phyloP scores from a whole-genome alignment of 1,140 invertebrate species.

The Linepithema humile region DNA sequence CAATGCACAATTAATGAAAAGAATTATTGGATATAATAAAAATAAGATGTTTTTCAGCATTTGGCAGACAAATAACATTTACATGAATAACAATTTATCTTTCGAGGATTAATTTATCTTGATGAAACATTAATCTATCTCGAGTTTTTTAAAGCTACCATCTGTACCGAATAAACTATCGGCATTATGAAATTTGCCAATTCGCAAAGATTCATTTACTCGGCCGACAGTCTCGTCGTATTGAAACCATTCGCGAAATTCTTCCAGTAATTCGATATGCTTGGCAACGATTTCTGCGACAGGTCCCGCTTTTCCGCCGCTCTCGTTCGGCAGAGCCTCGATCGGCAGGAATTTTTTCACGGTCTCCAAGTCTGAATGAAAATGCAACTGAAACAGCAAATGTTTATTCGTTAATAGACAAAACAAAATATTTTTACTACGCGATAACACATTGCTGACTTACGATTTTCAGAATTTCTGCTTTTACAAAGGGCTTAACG shows the following conservation, averaged over 20 bases:
- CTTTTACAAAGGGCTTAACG: conserved; percentile 89
- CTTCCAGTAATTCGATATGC: conserved; percentile 77
- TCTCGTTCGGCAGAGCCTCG: conserved; percentile 85
- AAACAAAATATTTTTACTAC: background rate
- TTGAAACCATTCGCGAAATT: conserved; percentile 85
- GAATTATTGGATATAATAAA: background rate
- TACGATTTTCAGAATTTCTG: conserved; percentile 86
- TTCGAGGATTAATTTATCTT: background rate
- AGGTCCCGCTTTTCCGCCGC: conserved; percentile 83
- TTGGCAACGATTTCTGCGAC: conserved; percentile 66
- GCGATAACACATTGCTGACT: background rate
- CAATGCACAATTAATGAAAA: background rate
- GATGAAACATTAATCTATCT: conserved; percentile 85
- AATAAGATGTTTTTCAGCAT: background rate
- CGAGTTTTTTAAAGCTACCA: conserved; percentile 89
- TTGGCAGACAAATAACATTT: background rate
- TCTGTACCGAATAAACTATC: conserved; percentile 88
- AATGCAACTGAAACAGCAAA: conserved; percentile 19
- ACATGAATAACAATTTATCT: background rate
- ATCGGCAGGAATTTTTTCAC: conserved; percentile 78
- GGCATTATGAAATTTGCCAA: conserved; percentile 87
- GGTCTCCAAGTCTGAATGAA: conserved; percentile 4
- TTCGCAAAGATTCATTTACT: conserved; percentile 86
- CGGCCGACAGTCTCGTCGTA: conserved; percentile 84
- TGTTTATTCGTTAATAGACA: background rate